A percentile compares a stretch with the other conserved stretches of the same genome.
These are phyloP conservation scores for Ramphastos sulfuratus DNA, from an alignment of 2,113 vertebrate species.

Conservation along the genomic window DNA sequence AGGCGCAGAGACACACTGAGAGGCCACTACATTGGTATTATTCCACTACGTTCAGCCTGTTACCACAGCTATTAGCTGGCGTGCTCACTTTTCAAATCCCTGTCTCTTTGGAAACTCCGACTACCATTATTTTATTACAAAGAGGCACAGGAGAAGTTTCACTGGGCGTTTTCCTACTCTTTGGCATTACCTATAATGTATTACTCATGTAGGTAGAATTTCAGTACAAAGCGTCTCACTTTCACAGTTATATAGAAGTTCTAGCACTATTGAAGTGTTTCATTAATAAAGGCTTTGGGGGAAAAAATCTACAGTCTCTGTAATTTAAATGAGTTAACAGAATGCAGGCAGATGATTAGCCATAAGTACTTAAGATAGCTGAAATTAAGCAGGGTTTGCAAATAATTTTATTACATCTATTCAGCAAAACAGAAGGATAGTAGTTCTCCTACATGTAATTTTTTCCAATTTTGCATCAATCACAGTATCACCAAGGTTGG, in stretches of 20 bases:
- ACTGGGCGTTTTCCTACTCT: not conserved
- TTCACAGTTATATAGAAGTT: not conserved
- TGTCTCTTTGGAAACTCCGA: conserved; percentile 56
- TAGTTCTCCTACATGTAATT: not conserved
- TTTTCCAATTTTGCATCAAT: not conserved
- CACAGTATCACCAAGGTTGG: no score
- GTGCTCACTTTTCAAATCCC: conserved; percentile 48
- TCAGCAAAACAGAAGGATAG: not conserved
- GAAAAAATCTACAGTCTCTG: not conserved
- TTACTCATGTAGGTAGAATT: not conserved
- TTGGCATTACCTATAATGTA: not conserved
- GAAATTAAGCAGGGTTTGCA: not conserved
- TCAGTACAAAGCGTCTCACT: not conserved
- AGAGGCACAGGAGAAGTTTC: conserved; percentile 22
- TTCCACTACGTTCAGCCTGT: not conserved
- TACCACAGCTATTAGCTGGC: conserved; percentile 34
- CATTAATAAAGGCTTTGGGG: not conserved
- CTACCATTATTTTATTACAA: conserved; percentile 32
- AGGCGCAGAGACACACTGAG: not conserved
- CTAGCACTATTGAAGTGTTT: not conserved
- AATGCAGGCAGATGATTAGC: not conserved
- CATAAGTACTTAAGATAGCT: not conserved
- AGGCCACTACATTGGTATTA: not conserved
- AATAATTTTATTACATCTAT: not conserved
- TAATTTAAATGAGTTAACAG: not conserved